Evolutionary conservation across 1,140 invertebrate genomes (phyloP).

Genomic region (Ostrea edulis): DNA sequence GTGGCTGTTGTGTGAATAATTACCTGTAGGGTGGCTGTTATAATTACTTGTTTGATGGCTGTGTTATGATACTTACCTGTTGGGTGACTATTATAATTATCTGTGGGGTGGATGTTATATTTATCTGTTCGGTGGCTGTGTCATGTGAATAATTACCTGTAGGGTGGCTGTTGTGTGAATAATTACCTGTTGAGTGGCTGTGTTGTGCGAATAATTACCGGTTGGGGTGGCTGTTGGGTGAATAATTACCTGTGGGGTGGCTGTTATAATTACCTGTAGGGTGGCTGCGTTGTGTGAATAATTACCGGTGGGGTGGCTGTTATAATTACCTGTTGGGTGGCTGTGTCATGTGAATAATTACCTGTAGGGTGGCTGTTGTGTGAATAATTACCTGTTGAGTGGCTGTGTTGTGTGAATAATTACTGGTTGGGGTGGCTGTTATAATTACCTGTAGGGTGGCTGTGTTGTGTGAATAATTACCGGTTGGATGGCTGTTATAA

Average conservation of each 20-base stretch:
- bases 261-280: not conserved
- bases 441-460: not conserved
- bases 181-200: too few species aligned
- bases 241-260: not conserved
- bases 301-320: not conserved
- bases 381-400: too few species aligned
- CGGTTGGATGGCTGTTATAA: not conserved
- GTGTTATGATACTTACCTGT: not conserved
- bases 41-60: not conserved
- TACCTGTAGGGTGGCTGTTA: not conserved
- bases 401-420: not conserved
- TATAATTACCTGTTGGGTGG: not conserved
- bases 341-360: not conserved
- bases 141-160: too few species aligned
- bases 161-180: too few species aligned
- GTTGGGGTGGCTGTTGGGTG: not conserved
- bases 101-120: too few species aligned
- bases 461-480: not conserved
- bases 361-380: not conserved
- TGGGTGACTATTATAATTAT: too few species aligned
- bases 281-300: not conserved
- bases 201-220: too few species aligned
- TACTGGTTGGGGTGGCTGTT: not conserved
- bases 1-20: not conserved
- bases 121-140: too few species aligned